Evolutionary conservation across 2,113 vertebrate genomes (phyloP).

Genomic region (Cinclus mexicanus): DNA sequence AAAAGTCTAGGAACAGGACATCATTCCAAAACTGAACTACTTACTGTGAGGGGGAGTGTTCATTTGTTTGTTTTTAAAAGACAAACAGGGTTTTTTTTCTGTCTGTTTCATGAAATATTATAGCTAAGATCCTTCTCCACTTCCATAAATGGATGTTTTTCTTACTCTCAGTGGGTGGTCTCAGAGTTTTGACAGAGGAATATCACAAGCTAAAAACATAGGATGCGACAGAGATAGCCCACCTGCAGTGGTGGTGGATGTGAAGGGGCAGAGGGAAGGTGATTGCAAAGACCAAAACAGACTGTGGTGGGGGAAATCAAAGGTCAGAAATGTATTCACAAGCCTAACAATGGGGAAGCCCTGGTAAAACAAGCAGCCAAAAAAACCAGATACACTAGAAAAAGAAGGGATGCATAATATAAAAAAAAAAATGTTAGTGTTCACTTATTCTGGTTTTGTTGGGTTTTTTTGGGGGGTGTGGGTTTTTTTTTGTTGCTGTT

Average conservation of each 20-base stretch:
- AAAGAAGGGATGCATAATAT: not conserved
- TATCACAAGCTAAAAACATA: conserved; percentile 58
- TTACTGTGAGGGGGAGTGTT: conserved; percentile 14
- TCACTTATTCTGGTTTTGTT: not conserved
- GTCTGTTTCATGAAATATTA: conserved; percentile 59
- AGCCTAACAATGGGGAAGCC: conserved; percentile 11
- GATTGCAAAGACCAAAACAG: conserved; percentile 62
- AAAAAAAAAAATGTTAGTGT: not conserved
- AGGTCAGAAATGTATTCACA: conserved; percentile 59
- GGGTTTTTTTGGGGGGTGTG: too few relatives aligned
- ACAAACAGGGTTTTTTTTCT: conserved; percentile 11
- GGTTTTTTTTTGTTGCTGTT: not conserved
- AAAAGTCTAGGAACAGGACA: not conserved
- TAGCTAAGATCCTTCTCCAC: conserved; percentile 44
- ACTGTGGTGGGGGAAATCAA: conserved; percentile 45
- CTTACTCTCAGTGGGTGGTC: conserved; percentile 71
- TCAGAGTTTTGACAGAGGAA: conserved; percentile 50
- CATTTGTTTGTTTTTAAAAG: conserved; percentile 62
- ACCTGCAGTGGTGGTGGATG: conserved; percentile 55
- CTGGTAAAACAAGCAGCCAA: conserved; percentile 32
- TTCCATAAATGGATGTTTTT: conserved; percentile 73
- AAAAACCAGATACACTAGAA: not conserved
- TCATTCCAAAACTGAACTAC: conserved; percentile 18
- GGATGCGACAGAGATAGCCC: conserved; percentile 67
- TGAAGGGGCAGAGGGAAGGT: conserved; percentile 46